phyloP scores from a whole-genome alignment of 2,797 vertebrate genomes.

The Hypotaenidia okinawae region DNA sequence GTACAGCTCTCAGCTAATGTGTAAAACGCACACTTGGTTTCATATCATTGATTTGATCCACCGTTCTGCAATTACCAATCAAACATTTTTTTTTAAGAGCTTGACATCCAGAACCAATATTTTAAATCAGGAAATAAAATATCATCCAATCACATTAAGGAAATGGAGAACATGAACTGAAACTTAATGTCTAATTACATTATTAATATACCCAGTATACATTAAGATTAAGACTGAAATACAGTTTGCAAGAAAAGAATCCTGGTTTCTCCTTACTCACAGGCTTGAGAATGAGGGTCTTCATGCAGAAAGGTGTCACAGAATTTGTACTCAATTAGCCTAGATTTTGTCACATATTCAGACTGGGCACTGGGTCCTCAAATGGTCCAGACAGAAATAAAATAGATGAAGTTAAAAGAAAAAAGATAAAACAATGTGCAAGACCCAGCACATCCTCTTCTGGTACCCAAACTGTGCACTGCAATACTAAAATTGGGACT shows the following conservation, averaged over 20 bases:
- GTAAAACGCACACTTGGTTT: slow-evolving; percentile 23
- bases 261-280: not conserved
- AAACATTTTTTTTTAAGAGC: not conserved
- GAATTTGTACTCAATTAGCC: not conserved
- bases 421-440: not conserved
- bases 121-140: slow-evolving; percentile 65
- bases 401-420: not conserved
- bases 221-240: not conserved
- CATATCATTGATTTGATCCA: slow-evolving; percentile 21
- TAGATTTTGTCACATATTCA: not conserved
- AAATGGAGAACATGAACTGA: slow-evolving; percentile 29
- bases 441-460: not conserved
- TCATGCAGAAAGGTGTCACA: not conserved
- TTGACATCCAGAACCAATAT: slow-evolving; percentile 28
- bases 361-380: not conserved
- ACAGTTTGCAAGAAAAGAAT: not conserved
- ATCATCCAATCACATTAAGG: slow-evolving; percentile 29
- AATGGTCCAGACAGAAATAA: not conserved
- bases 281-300: not conserved
- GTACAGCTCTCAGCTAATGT: not conserved
- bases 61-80: not conserved
- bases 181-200: not conserved
- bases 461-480: not conserved
- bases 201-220: not conserved
- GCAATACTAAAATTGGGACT: not conserved